phyloP scores from a whole-genome alignment of 2,113 vertebrate species.

The Morone saxatilis region DNA sequence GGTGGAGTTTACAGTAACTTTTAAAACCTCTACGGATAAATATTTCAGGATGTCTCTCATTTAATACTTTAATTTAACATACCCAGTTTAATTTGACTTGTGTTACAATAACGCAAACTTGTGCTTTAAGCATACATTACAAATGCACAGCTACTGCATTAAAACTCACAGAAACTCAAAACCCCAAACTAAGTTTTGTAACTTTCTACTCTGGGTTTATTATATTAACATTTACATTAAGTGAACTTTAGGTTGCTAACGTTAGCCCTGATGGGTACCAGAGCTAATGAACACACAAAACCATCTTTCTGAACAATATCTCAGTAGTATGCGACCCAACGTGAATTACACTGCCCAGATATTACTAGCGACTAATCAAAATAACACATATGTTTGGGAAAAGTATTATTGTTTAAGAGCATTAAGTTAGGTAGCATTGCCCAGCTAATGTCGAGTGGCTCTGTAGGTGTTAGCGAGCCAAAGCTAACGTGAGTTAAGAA shows the following conservation, averaged over 20 bases:
- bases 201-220: rapidly evolving
- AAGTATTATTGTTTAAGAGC: not conserved
- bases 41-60: not conserved
- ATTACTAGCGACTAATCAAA: not conserved
- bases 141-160: not conserved
- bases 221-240: too few relatives aligned
- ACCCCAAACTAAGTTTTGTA: not conserved
- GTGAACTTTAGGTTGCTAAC: not conserved
- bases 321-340: not conserved
- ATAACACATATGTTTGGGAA: not conserved
- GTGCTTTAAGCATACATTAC: not conserved
- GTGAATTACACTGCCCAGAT: not conserved
- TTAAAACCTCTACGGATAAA: not conserved
- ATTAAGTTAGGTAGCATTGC: too few relatives aligned
- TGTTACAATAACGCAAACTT: not conserved
- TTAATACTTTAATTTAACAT: not conserved
- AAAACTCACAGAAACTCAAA: not conserved
- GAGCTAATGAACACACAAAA: not conserved
- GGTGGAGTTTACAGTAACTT: not conserved
- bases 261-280: not conserved
- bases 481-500: not conserved
- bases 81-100: not conserved
- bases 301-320: not conserved
- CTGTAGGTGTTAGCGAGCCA: constrained; percentile 7
- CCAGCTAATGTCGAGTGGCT: not conserved